These are phyloP conservation scores for Odontomyia ornata DNA, from an alignment of 2,888 invertebrate genomes.

Conservation along the genomic window DNA sequence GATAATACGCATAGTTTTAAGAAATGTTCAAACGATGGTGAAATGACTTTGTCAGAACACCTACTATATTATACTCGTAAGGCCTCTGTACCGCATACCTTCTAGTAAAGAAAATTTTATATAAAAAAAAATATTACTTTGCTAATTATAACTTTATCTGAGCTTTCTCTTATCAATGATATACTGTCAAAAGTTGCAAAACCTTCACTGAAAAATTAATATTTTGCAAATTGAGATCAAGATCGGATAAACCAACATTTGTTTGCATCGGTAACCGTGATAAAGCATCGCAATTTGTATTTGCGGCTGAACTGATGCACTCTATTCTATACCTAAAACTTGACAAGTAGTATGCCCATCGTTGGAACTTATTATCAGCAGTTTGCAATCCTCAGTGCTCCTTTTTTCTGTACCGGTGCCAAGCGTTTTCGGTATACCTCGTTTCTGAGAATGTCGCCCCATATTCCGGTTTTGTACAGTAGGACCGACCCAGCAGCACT, in stretches of 20 bases:
- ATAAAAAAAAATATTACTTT: too few species aligned
- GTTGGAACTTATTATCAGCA: not conserved
- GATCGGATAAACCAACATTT: not conserved
- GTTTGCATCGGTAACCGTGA: not conserved
- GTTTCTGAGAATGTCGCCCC: too few species aligned
- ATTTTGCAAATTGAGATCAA: not conserved
- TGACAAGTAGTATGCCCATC: not conserved
- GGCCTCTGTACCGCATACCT: too few species aligned
- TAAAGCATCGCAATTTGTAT: not conserved
- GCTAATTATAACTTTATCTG: not conserved
- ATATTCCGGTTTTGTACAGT: too few species aligned
- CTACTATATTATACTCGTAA: too few species aligned
- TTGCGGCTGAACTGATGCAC: not conserved
- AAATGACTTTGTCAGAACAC: too few species aligned
- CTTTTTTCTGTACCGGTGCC: too few species aligned
- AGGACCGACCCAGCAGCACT: too few species aligned
- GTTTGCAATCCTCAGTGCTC: constrained; percentile 3
- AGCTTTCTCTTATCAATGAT: not conserved
- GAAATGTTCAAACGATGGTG: too few species aligned
- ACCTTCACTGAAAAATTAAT: not conserved
- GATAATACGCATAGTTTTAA: too few species aligned
- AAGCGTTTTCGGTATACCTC: constrained; percentile 26
- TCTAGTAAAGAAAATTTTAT: too few species aligned
- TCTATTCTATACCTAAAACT: not conserved
- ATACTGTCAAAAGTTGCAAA: not conserved